Conservation (phyloP, 2,888 invertebrate species). For the Stenurella melanura region DNA sequence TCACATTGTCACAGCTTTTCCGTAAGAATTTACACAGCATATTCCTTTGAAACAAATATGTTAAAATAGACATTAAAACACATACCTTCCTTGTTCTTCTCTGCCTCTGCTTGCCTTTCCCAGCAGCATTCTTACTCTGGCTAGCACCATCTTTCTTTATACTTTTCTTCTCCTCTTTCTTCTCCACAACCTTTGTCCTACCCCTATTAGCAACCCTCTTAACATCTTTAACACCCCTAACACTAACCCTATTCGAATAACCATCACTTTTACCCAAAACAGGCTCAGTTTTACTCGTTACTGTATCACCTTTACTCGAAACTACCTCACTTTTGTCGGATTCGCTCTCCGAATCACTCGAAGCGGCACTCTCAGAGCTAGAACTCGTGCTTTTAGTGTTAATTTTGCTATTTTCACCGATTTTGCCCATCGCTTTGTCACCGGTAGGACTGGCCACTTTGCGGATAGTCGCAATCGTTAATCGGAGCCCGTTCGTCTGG, state of each 20-base stretch:
- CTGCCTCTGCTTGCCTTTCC: slow-evolving; percentile 53
- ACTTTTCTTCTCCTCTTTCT: slow-evolving; percentile 56
- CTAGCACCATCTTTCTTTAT: slow-evolving; percentile 52
- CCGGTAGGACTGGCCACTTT: slow-evolving; percentile 72
- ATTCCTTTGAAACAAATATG: too few relatives aligned
- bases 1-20: too few relatives aligned
- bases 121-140: slow-evolving; percentile 68
- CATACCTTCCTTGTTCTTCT: slow-evolving; percentile 64
- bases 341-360: slow-evolving; percentile 72
- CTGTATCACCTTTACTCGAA: slow-evolving; percentile 23
- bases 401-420: slow-evolving; percentile 63
- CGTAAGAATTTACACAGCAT: too few relatives aligned
- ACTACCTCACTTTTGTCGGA: slow-evolving; percentile 49
- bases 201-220: slow-evolving; percentile 64
- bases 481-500: slow-evolving; percentile 77
- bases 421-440: slow-evolving; percentile 69
- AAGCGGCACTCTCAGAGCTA: slow-evolving; percentile 71
- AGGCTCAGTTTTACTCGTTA: slow-evolving; percentile 41
- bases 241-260: slow-evolving; percentile 37
- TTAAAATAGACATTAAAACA: slow-evolving; percentile 31
- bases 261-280: slow-evolving; percentile 20
- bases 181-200: slow-evolving; percentile 72
- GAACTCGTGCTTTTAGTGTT: slow-evolving; percentile 72
- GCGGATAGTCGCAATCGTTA: slow-evolving; percentile 79
- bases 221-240: slow-evolving; percentile 43